phyloP scores from a whole-genome alignment of 1,140 invertebrate genomes.

The Pygmarrhopalites habei region DNA sequence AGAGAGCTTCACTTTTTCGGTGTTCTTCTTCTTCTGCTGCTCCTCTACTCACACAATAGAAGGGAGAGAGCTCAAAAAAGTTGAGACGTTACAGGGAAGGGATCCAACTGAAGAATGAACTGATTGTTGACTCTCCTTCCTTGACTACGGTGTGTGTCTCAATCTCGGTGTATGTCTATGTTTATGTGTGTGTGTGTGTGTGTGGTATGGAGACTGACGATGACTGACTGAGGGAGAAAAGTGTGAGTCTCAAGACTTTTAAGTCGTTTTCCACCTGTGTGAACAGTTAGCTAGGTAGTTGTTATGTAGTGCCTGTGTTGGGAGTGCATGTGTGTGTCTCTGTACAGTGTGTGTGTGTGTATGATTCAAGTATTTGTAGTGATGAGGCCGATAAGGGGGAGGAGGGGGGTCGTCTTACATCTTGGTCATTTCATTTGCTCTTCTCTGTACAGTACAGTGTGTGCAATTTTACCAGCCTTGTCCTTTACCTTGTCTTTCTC shows the following conservation, averaged over 20 bases:
- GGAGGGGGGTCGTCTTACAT: too few species aligned
- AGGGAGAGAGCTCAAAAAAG: too few species aligned
- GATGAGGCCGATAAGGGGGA: conserved; percentile 7
- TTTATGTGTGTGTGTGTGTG: background rate
- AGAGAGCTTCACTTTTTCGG: too few species aligned
- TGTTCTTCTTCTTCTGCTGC: too few species aligned
- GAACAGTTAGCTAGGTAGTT: conserved; percentile 30
- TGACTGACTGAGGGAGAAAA: conserved; percentile 37
- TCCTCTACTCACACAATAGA: too few species aligned
- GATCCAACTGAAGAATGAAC: too few species aligned
- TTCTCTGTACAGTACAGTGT: background rate
- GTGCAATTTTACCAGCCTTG: conserved; percentile 19
- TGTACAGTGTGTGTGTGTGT: background rate
- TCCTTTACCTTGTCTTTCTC: conserved; percentile 26
- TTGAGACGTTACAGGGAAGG: too few species aligned
- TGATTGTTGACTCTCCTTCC: too few species aligned
- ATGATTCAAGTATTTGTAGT: background rate
- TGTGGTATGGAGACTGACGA: conserved; percentile 15
- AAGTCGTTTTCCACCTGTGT: conserved; percentile 36
- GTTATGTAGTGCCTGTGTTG: background rate
- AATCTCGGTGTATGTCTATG: too few species aligned
- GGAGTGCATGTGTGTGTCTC: background rate
- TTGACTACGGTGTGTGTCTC: too few species aligned
- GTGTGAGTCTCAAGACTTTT: conserved; percentile 33
- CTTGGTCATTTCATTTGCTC: conserved; percentile 17